Percentiles rank a stretch among this genome's conserved stretches.
These are phyloP conservation scores for Hemibates koningsi DNA, from an alignment of 2,113 vertebrate genomes.

Conservation along the genomic window DNA sequence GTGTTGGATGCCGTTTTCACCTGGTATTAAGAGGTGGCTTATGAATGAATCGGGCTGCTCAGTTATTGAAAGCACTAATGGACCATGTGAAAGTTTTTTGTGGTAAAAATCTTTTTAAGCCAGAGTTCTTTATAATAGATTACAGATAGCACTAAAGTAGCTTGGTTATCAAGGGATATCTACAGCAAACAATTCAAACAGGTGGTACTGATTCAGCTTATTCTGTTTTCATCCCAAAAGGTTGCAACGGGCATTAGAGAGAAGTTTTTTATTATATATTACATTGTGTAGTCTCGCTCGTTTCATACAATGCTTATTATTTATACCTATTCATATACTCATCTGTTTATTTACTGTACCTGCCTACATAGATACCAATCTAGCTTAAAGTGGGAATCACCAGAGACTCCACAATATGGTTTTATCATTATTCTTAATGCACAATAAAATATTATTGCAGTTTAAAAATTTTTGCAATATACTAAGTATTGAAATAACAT, in stretches of 20 bases:
- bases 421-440: not conserved
- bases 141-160: not conserved
- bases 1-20: conserved; percentile 8
- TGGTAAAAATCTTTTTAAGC: conserved; percentile 25
- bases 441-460: not conserved
- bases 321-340: not conserved
- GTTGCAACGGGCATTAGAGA: not conserved
- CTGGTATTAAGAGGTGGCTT: not conserved
- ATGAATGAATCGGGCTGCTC: not conserved
- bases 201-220: not conserved
- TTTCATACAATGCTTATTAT: not conserved
- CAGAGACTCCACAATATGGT: not conserved
- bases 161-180: not conserved
- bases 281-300: not conserved
- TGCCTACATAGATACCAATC: not conserved
- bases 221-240: not conserved
- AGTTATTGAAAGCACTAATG: conserved; percentile 20
- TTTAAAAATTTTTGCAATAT: accelerated
- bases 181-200: not conserved
- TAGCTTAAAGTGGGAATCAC: not conserved
- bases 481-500: not conserved
- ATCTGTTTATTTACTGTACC: not conserved
- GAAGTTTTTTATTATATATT: not conserved
- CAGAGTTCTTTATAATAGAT: conserved; percentile 8
- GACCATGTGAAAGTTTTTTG: conserved; percentile 23